A percentile compares a stretch with the other conserved stretches of the same genome.
phyloP scores from a whole-genome alignment of 2,888 invertebrate genomes.

The Napeogenes inachia region DNA sequence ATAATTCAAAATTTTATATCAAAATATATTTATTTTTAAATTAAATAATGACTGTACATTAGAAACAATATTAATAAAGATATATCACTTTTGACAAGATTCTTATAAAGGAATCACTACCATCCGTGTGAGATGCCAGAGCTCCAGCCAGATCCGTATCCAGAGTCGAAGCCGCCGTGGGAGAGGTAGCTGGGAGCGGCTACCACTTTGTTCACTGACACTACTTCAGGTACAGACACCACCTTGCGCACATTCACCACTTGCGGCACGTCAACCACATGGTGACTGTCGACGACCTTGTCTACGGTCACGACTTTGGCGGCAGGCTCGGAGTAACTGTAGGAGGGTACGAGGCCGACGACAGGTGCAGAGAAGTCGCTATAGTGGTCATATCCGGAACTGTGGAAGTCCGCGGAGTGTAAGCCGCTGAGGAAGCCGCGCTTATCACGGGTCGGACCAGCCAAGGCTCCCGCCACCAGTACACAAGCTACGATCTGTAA shows the following conservation, averaged over 20 bases:
- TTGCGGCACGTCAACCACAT: slow-evolving; percentile 44
- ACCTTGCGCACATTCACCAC: slow-evolving; percentile 48
- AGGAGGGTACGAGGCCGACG: slow-evolving; percentile 20
- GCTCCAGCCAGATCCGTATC: slow-evolving; percentile 27
- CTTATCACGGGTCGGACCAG: slow-evolving; percentile 25
- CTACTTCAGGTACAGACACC: slow-evolving; percentile 50
- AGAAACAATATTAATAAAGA: not conserved
- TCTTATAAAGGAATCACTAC: not conserved
- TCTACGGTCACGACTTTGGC: slow-evolving; percentile 42
- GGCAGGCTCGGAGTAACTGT: slow-evolving; percentile 26
- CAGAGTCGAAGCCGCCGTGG: slow-evolving; percentile 30
- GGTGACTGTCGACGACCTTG: slow-evolving; percentile 45
- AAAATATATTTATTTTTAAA: not conserved
- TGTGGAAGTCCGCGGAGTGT: slow-evolving; percentile 7
- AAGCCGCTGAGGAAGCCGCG: slow-evolving; percentile 28
- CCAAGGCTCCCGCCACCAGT: slow-evolving; percentile 23
- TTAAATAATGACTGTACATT: not conserved
- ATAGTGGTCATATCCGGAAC: not conserved
- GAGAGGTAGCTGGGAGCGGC: slow-evolving; percentile 36
- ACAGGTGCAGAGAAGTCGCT: slow-evolving; percentile 13
- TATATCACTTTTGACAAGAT: not conserved
- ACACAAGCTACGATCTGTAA: slow-evolving; percentile 25
- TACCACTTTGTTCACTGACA: slow-evolving; percentile 53
- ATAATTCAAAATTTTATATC: too few species aligned
- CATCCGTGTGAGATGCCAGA: slow-evolving; percentile 24